Evolutionary conservation across 2,113 vertebrate species (phyloP).

Genomic region (Candoia aspera): DNA sequence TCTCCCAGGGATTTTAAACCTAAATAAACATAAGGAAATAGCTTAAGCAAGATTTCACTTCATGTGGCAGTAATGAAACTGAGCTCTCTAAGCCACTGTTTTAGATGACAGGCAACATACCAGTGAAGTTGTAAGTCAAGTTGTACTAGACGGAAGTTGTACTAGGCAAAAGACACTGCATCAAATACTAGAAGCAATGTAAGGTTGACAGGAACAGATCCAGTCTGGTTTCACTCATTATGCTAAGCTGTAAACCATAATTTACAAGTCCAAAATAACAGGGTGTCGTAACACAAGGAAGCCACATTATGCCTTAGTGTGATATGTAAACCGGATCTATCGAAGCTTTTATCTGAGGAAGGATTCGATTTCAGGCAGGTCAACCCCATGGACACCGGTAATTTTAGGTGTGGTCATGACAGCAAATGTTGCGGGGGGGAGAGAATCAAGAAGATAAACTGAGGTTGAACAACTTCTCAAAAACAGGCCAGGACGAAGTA

Average conservation of each 20-base stretch:
- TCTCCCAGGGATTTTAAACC: neutral
- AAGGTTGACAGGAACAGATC: neutral
- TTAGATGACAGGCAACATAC: neutral
- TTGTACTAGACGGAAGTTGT: too few relatives aligned
- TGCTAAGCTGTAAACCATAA: neutral
- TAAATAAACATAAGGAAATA: neutral
- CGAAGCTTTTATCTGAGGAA: neutral
- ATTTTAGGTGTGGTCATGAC: neutral
- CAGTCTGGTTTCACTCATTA: neutral
- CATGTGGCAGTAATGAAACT: neutral
- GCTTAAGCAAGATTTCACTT: neutral
- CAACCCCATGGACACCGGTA: neutral
- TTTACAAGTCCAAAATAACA: neutral
- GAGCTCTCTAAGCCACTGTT: neutral
- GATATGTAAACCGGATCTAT: neutral
- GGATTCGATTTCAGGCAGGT: neutral
- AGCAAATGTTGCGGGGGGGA: neutral
- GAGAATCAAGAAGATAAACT: neutral
- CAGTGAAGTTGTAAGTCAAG: neutral
- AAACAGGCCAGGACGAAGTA: neutral
- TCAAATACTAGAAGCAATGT: neutral
- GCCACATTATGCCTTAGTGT: neutral
- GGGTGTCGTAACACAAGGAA: neutral
- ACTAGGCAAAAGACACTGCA: neutral
- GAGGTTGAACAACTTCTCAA: neutral